Base-by-base conservation (phyloP, 2,888 invertebrate genomes). In the Perizoma flavofasciatum region DNA sequence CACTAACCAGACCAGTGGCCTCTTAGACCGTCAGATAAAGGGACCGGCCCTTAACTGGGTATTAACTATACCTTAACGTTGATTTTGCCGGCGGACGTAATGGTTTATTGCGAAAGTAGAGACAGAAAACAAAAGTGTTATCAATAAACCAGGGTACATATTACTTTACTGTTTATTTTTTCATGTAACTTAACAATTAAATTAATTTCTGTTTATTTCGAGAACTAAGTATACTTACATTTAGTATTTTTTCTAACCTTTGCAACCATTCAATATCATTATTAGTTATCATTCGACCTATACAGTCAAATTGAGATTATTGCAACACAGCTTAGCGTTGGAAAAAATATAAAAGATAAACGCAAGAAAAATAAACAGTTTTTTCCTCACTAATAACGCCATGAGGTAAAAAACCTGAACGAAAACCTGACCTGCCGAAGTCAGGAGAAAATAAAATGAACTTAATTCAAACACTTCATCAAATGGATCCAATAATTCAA, bases 41-140 rank as follows among this genome's bases (percentile, higher is more conserved):
- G 43, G 10, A 40, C 49, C 34, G 33, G 32, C 49, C 49, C 56
- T 59, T 63, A 54, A 54, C 50, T 51, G 39, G 39, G 53, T 53
- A 49, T 59, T 50, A 57, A 60, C 54, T 57, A 60, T 57, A 63
- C 54, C 60, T 60, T 57, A 49, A 55, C 50, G 46, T 57, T 55
- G 60, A 63, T 60, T 60, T 11, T 41, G 37, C 48, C 48, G 50
- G 35, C 45, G 45, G 44, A 37, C 35, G 35, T 6, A 46, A 11
- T 34, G 47, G 40, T 59, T 56, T 59, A 47, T 51, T 55, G 11
- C 54, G 5, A 10, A 6, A n/a, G 45, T 53, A 49, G 22, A 22
- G 33, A 57, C 43, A n/a, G 57, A 50, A 44, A 46, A 41, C 54
- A 58, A 51, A 44, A 22, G 22, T 22, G 22, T 1, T 2, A 22